Base-by-base conservation (phyloP, 2,888 invertebrate species). In the Acanthoscelides obtectus region DNA sequence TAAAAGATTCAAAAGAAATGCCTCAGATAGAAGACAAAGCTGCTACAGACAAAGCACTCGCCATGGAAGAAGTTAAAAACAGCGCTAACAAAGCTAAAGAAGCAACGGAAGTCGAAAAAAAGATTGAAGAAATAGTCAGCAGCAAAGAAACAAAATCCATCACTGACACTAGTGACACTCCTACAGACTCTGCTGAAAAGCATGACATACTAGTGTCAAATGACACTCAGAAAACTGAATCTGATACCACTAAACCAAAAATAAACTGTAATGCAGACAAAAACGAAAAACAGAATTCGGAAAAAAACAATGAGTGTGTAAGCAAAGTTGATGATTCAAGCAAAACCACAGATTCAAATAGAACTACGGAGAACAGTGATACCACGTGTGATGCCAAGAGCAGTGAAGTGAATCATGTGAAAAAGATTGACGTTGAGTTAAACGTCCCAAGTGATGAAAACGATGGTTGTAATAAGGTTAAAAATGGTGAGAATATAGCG, bases 401-500 rank as follows among this genome's bases (percentile, higher is more conserved):
- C 22, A 73, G 45, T 25, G 45, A 64, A 25, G 22, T 45, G 22
- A 68, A 67, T 67, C 22, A 45, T 67, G 68, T 20, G 70, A 68
- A 20, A 68, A 71, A 63, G 69, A 69, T 22, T 64, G 27, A 64
- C 21, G 22, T 68, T n/a, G n/a, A n/a, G 20, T 67, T 65, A 22
- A 70, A 66, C 67, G 22, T 22, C 17, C 20, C 64, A 71, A 71
- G 68, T 71, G 67, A 64, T 45, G 45, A 17, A 45, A 45, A 17
- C 45, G 45, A n/a, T 25, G 70, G 45, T 67, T 67, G 20, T 72
- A 72, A 71, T 70, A 70, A n/a, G 67, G 66, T 22, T 69, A 70
- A 67, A 69, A 45, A 68, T 70, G 70, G 71, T 68, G 71, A 72
- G 45, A 70, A 73, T n/a, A 21, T 70, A 70, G 63, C 45, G 63